Percentiles rank a stretch among this genome's conserved stretches.
Evolutionary conservation across 2,113 vertebrate species (phyloP).

Genomic region (Epinephelus fuscoguttatus): DNA sequence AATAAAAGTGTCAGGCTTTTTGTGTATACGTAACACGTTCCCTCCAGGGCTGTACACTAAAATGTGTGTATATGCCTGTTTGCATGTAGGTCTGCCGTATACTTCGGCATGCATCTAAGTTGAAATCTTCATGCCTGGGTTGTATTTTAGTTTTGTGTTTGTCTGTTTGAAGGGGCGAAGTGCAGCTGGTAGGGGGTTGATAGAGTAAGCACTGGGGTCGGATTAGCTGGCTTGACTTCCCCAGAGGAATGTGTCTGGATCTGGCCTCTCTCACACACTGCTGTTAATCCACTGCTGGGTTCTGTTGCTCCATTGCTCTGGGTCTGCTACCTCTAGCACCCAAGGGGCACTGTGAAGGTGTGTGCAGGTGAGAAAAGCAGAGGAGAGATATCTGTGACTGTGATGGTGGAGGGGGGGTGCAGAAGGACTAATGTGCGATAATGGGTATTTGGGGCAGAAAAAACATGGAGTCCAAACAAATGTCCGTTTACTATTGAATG

Average conservation of each 20-base stretch:
- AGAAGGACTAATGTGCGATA: background rate
- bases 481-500: background rate
- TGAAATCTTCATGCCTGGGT: slow-evolving; percentile 60
- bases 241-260: slow-evolving; percentile 66
- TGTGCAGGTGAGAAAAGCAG: slow-evolving; percentile 44
- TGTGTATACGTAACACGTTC: slow-evolving; percentile 34
- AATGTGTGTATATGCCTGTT: slow-evolving; percentile 27
- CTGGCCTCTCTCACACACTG: slow-evolving; percentile 58
- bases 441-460: background rate
- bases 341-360: slow-evolving; percentile 14
- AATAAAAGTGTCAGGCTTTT: slow-evolving; percentile 34
- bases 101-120: slow-evolving; percentile 40
- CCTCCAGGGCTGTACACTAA: slow-evolving; percentile 29
- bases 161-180: slow-evolving; percentile 60
- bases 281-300: slow-evolving; percentile 68
- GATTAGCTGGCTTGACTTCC: slow-evolving; percentile 71
- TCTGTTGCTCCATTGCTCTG: slow-evolving; percentile 57
- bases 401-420: background rate
- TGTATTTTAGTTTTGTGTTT: slow-evolving; percentile 46
- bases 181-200: slow-evolving; percentile 72
- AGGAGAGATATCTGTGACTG: slow-evolving; percentile 18
- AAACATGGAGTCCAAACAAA: background rate
- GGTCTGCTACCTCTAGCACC: slow-evolving; percentile 52
- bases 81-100: slow-evolving; percentile 12
- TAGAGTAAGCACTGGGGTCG: slow-evolving; percentile 67